Evolutionary conservation across 1,140 invertebrate genomes (phyloP).

Genomic region (Thalassaphorura encarpata): DNA sequence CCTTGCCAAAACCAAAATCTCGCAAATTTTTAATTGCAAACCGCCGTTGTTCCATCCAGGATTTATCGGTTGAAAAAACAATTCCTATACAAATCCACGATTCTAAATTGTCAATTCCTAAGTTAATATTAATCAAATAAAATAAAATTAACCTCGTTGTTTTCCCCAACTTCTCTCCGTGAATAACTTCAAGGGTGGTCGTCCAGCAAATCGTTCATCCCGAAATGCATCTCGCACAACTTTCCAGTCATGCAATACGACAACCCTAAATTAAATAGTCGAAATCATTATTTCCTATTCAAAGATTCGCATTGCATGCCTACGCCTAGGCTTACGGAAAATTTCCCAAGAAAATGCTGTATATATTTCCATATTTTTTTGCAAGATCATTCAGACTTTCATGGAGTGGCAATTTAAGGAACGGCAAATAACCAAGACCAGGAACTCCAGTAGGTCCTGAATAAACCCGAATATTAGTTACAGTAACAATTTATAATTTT

Average conservation of each 20-base stretch:
- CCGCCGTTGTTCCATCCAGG: constrained; percentile 71
- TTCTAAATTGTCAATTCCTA: not conserved
- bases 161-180: not conserved
- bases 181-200: not conserved
- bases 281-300: not conserved
- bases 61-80: constrained; percentile 56
- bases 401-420: not conserved
- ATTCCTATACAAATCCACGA: constrained; percentile 35
- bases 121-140: not conserved
- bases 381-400: not conserved
- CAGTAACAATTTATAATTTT: too few relatives aligned
- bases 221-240: not conserved
- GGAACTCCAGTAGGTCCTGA: not conserved
- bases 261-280: not conserved
- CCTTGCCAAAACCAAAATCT: constrained; percentile 67
- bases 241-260: not conserved
- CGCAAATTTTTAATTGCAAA: constrained; percentile 65
- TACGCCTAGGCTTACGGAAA: too few relatives aligned
- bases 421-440: not conserved
- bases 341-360: too few relatives aligned
- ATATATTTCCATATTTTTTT: constrained; percentile 6
- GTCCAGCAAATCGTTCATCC: not conserved
- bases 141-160: not conserved
- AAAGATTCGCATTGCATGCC: too few relatives aligned
- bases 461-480: too few relatives aligned